Conservation (phyloP, 2,888 invertebrate genomes). For the Apamea anceps region DNA sequence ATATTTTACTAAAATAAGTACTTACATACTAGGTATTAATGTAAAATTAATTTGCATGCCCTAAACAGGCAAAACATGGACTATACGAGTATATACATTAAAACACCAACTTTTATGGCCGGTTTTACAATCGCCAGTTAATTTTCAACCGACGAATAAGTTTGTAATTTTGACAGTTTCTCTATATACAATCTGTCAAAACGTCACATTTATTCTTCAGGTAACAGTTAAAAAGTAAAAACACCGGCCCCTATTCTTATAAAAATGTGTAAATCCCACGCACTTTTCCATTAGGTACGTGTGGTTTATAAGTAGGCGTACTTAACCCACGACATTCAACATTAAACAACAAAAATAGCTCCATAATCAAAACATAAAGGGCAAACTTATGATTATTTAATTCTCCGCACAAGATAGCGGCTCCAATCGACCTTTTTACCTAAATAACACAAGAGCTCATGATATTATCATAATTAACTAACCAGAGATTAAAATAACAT, state of each 20-base stretch:
- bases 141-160: not conserved
- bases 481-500: conserved; percentile 53
- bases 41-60: too few relatives aligned
- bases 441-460: conserved; percentile 13
- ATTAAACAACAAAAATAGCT: conserved; percentile 28
- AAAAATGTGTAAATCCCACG: not conserved
- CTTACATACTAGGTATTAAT: too few relatives aligned
- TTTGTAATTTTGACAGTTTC: not conserved
- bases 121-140: not conserved
- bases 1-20: too few relatives aligned
- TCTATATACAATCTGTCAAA: not conserved
- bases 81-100: too few relatives aligned
- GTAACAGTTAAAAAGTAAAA: not conserved
- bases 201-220: not conserved
- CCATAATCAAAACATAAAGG: conserved; percentile 85
- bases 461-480: conserved; percentile 46
- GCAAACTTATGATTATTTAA: conserved; percentile 72
- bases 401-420: conserved; percentile 1
- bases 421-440: conserved; percentile 41
- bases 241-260: not conserved
- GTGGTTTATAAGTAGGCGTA: not conserved
- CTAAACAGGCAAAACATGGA: too few relatives aligned
- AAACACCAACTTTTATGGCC: too few relatives aligned
- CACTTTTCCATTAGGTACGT: not conserved
- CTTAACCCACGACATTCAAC: conserved; percentile 65